phyloP scores from a whole-genome alignment of 2,888 invertebrate species.

The Drosophila birchii region DNA sequence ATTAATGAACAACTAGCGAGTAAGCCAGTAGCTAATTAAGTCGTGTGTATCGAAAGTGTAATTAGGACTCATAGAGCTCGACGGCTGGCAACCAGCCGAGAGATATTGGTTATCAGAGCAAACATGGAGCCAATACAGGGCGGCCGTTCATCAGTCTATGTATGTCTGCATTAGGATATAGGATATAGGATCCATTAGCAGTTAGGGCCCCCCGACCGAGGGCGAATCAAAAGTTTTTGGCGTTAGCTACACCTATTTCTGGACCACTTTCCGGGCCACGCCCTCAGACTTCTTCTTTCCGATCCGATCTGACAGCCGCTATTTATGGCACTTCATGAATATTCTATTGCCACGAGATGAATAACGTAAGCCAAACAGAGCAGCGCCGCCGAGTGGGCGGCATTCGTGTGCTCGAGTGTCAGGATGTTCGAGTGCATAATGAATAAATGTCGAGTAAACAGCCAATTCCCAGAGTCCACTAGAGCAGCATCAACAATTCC shows the following conservation, averaged over 20 bases:
- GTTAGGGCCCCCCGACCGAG: slow-evolving; percentile 9
- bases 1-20: slow-evolving; percentile 54
- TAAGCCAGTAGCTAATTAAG: slow-evolving; percentile 48
- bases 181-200: slow-evolving; percentile 28
- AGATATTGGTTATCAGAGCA: slow-evolving; percentile 27
- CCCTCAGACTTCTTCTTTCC: slow-evolving; percentile 9
- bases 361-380: slow-evolving; percentile 22
- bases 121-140: not conserved
- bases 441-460: slow-evolving; percentile 74
- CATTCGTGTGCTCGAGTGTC: slow-evolving; percentile 40
- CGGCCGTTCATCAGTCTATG: slow-evolving; percentile 18
- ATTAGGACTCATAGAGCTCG: slow-evolving; percentile 53
- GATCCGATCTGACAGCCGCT: slow-evolving; percentile 24
- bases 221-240: slow-evolving; percentile 10
- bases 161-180: slow-evolving; percentile 29
- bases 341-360: slow-evolving; percentile 62
- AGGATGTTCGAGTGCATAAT: slow-evolving; percentile 61
- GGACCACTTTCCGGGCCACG: slow-evolving; percentile 14
- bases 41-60: slow-evolving; percentile 49
- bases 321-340: slow-evolving; percentile 65
- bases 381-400: slow-evolving; percentile 27
- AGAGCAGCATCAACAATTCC: slow-evolving; percentile 23
- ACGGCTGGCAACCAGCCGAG: slow-evolving; percentile 11
- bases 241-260: slow-evolving; percentile 3
- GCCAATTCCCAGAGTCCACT: slow-evolving; percentile 41